Percentiles rank a stretch among this genome's conserved stretches.
These are phyloP conservation scores for Heliconius sara DNA, from an alignment of 2,888 invertebrate genomes.

Conservation along the genomic window DNA sequence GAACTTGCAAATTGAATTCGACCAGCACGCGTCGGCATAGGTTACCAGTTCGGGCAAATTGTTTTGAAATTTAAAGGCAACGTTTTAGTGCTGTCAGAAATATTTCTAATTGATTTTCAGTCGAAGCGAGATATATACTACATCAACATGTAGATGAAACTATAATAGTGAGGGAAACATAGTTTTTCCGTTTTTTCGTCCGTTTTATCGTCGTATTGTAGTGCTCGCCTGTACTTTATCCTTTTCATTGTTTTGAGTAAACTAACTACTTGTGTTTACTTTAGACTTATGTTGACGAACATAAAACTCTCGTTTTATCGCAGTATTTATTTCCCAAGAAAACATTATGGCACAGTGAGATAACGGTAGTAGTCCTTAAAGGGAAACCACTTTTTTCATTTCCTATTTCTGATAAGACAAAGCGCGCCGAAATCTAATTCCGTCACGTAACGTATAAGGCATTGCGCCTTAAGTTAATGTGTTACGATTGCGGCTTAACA, in stretches of 20 bases:
- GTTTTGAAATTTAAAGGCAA: constrained; percentile 13
- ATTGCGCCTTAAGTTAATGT: too few species aligned
- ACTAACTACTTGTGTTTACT: neutral
- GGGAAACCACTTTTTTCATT: neutral
- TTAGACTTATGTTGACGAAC: neutral
- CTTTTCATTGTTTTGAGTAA: neutral
- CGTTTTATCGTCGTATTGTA: neutral
- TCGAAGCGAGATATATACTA: neutral
- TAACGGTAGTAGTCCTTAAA: neutral
- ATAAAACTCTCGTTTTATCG: neutral
- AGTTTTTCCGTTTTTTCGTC: neutral
- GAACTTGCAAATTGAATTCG: constrained; percentile 34
- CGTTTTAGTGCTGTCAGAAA: constrained; percentile 16
- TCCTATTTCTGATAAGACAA: too few species aligned
- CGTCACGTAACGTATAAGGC: too few species aligned
- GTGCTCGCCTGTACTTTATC: neutral
- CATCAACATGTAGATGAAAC: neutral
- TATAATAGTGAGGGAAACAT: neutral
- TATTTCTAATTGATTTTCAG: neutral
- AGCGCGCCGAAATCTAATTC: too few species aligned
- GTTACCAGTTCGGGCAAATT: constrained; percentile 15
- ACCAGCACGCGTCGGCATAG: constrained; percentile 12
- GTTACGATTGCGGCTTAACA: too few species aligned
- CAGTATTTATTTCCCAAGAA: neutral
- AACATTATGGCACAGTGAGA: neutral